These are phyloP conservation scores for Drosophila bifasciata DNA, from an alignment of 1,140 invertebrate species.

Conservation along the genomic window DNA sequence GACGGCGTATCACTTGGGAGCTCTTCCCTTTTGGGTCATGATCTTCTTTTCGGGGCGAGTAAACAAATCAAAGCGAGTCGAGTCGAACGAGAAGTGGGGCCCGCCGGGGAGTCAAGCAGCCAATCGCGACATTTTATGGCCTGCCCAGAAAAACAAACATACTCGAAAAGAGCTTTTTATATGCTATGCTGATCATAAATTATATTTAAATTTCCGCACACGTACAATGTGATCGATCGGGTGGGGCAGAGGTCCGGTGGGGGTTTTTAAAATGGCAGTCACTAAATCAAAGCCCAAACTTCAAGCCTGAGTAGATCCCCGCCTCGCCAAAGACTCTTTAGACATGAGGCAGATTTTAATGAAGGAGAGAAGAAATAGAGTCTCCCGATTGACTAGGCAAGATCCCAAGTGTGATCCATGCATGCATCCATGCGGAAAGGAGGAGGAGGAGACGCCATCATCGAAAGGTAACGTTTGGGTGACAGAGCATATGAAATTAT, in stretches of 20 bases:
- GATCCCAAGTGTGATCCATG: conserved; percentile 55
- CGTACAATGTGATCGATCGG: conserved; percentile 65
- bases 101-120: conserved; percentile 55
- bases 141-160: conserved; percentile 15
- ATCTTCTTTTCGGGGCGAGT: conserved; percentile 53
- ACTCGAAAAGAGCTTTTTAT: conserved; percentile 41
- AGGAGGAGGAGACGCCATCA: conserved; percentile 36
- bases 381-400: conserved; percentile 19
- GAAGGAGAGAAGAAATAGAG: conserved; percentile 62
- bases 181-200: conserved; percentile 70
- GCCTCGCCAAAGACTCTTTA: conserved; percentile 64
- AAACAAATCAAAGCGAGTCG: conserved; percentile 44
- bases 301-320: conserved; percentile 46
- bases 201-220: conserved; percentile 80
- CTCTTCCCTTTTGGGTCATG: conserved; percentile 61
- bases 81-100: conserved; percentile 26
- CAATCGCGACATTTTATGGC: conserved; percentile 79
- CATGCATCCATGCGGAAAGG: conserved; percentile 48
- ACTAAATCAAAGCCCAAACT: conserved; percentile 69
- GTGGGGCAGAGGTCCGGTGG: conserved; percentile 12
- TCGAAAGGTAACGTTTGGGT: conserved; percentile 39
- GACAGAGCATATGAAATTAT: conserved; percentile 63
- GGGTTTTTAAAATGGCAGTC: conserved; percentile 71
- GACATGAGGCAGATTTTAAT: conserved; percentile 69
- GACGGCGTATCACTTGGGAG: conserved; percentile 10